Evolutionary conservation across 2,888 invertebrate species (phyloP), one percentile per base, ranked within the genome.

Genomic region (Druceiella hillmani): DNA sequence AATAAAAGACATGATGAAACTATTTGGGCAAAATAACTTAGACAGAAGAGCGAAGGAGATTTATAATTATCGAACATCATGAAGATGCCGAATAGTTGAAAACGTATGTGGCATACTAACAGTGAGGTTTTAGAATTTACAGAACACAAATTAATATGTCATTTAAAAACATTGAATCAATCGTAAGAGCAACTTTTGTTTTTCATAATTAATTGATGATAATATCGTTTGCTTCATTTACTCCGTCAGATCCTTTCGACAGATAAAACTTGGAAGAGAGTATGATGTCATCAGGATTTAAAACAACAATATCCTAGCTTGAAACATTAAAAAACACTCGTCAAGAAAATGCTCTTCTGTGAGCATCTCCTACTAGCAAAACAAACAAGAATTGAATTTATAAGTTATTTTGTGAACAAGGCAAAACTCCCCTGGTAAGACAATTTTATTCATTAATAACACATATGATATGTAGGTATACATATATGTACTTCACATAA

Each of bases 51-150:
- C 33, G 26, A 40, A 36, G 35, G 45, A 25, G 38, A 45, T 50
- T 36, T 46, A 44, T 30, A 51, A 50, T 34, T 54, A 52, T 38
- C 40, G 48, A n/a, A 11, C 49, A 7, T 51, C 44, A 17, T 36
- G 41, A 38, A 43, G 33, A 17, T 25, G 48, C 36, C 32, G 43
- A 26, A 38, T 41, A 12, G 33, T 43, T 29, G 44, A 45, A 40
- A 47, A 49, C 35, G 43, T 26, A 22, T 49, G 46, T 22, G 38
- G 47, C 7, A 50, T 50, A 30, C 33, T 47, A 27, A 10, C 39
- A 17, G 31, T 36, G 27, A 25, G 37, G n/a, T n/a, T 47, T 44
- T 39, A 26, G 44, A 33, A 41, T 49, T 32, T 45, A 45, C 30
- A 39, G 41, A 29, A 45, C 40, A n/a, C 12, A 29, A 16, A 48